Percentiles rank a stretch among this genome's conserved stretches.
These are phyloP conservation scores for Clarias pachynema DNA, from an alignment of 2,797 vertebrate species.

Conservation along the genomic window DNA sequence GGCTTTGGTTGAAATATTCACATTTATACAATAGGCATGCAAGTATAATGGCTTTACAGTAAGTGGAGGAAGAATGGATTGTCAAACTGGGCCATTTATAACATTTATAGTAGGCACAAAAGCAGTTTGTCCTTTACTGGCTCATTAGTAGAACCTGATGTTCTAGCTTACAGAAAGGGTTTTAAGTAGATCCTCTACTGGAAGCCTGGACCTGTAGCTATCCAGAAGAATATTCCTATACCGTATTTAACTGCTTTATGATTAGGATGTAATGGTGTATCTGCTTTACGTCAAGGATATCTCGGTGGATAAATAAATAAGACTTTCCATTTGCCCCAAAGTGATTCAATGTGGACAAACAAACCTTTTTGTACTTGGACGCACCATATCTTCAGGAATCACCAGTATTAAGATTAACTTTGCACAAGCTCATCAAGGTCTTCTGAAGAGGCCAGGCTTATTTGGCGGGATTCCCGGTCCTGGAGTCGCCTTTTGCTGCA, in stretches of 20 bases:
- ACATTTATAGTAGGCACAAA: no score
- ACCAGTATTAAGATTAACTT: constrained; percentile 5
- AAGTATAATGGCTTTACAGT: no score
- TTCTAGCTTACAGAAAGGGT: not conserved
- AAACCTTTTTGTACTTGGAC: not conserved
- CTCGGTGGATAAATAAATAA: not conserved
- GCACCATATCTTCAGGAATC: not conserved
- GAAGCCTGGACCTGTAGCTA: not conserved
- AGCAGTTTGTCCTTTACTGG: not conserved
- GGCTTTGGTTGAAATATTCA: no score
- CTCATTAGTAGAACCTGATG: not conserved
- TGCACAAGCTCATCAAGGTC: constrained; percentile 17
- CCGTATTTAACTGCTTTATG: not conserved
- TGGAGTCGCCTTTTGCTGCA: constrained; percentile 6
- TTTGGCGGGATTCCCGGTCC: constrained; percentile 5
- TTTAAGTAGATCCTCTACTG: not conserved
- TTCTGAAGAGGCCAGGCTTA: not conserved
- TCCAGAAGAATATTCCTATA: not conserved
- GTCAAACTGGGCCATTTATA: no score
- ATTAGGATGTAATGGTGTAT: not conserved
- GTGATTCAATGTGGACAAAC: constrained; percentile 20
- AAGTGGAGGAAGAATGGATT: no score
- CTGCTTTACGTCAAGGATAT: not conserved
- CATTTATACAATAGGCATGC: no score
- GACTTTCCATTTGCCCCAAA: not conserved